Conservation (phyloP, 2,797 vertebrate genomes). For the Arrhamphus sclerolepis region DNA sequence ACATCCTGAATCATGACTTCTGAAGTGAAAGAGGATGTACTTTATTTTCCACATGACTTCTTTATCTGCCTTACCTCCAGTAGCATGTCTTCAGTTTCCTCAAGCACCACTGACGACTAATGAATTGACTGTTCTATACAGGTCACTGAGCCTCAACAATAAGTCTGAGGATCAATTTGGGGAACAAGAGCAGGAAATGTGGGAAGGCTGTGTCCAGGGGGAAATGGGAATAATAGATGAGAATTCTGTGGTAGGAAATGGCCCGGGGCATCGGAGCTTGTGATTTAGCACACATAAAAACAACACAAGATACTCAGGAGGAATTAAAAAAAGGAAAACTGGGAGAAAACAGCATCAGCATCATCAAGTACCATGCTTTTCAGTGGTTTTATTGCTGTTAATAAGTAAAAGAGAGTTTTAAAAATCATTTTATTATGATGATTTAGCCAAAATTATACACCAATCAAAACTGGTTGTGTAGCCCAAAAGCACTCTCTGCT, state of each 20-base stretch:
- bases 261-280: slow-evolving; percentile 77
- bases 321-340: slow-evolving; percentile 5
- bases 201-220: slow-evolving; percentile 64
- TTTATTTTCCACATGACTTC: no score
- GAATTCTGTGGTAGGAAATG: slow-evolving; percentile 60
- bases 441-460: no score
- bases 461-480: no score
- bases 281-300: slow-evolving; percentile 63
- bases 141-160: slow-evolving; percentile 83
- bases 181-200: slow-evolving; percentile 57
- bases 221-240: slow-evolving; percentile 70
- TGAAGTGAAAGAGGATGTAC: no score
- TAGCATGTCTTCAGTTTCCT: slow-evolving; percentile 36
- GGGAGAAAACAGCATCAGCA: neutral
- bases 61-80: slow-evolving; percentile 3
- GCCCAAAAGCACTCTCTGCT: no score
- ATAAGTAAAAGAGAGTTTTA: no score
- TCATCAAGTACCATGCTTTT: neutral
- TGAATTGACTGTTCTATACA: slow-evolving; percentile 78
- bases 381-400: no score
- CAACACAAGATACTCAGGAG: slow-evolving; percentile 40
- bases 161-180: slow-evolving; percentile 78
- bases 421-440: no score
- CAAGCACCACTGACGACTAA: slow-evolving; percentile 55
- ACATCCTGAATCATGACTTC: no score